A percentile compares a stretch with the other conserved stretches of the same genome.
Evolutionary conservation across 2,113 vertebrate genomes (phyloP).

Genomic region (Lonchura striata): DNA sequence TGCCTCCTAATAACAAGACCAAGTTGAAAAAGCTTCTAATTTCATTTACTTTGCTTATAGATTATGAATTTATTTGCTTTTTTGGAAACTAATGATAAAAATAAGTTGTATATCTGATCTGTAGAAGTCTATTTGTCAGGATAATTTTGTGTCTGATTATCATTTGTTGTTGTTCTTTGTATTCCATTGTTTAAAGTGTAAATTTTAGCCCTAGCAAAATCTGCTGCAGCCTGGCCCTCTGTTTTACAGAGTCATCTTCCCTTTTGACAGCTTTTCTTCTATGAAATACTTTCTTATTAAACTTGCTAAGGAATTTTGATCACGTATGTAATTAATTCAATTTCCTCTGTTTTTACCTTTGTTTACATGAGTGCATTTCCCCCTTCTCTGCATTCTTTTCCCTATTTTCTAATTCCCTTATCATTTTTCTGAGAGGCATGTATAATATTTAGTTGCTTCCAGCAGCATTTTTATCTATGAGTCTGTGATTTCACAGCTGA

Average conservation of each 20-base stretch:
- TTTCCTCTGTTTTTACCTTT: neutral
- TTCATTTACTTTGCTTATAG: neutral
- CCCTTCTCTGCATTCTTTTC: neutral
- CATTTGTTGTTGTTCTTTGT: conserved; percentile 29
- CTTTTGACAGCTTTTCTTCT: neutral
- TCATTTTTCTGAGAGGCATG: neutral
- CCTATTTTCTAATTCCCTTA: neutral
- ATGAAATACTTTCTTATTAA: neutral
- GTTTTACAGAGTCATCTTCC: neutral
- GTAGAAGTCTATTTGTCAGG: neutral
- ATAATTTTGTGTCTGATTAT: neutral
- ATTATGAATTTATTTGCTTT: neutral
- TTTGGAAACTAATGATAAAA: neutral
- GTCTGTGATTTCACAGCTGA: neutral
- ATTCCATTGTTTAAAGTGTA: neutral
- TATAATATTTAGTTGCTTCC: neutral
- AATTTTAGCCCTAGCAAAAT: neutral
- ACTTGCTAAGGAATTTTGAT: neutral
- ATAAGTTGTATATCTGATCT: neutral
- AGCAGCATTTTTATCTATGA: neutral
- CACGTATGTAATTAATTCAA: neutral
- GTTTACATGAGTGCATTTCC: neutral
- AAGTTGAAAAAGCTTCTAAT: neutral
- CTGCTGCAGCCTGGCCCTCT: neutral
- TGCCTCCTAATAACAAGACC: neutral